Evolutionary conservation across 2,888 invertebrate genomes (phyloP).

Genomic region (Schizaphis graminum): DNA sequence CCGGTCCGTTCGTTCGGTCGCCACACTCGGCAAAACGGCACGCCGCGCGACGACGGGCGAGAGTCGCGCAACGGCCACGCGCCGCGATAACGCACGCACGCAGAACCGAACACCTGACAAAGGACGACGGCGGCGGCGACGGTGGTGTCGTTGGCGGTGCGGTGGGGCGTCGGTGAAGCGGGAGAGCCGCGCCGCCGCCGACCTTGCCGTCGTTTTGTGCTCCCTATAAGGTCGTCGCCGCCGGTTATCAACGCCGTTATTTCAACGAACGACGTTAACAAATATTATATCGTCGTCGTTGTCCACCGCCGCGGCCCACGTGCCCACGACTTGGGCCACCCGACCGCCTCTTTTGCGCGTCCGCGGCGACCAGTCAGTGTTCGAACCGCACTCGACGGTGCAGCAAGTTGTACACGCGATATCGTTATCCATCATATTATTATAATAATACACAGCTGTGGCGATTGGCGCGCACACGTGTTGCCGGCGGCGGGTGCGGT

Average conservation of each 20-base stretch:
- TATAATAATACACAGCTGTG: background rate
- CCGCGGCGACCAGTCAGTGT: background rate
- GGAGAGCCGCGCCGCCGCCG: background rate
- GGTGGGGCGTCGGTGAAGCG: background rate
- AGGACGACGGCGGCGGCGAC: background rate
- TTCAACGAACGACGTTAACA: background rate
- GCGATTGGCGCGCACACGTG: background rate
- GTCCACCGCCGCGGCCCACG: slow-evolving; percentile 8
- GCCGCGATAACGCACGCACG: background rate
- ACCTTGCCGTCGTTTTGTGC: slow-evolving; percentile 48
- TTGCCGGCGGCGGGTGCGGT: background rate
- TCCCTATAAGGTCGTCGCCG: slow-evolving; percentile 10
- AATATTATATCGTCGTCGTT: background rate
- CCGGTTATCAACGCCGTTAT: background rate
- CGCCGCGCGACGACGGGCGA: background rate
- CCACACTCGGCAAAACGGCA: background rate
- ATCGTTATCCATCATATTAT: no score
- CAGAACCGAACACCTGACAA: background rate
- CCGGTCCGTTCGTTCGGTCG: background rate
- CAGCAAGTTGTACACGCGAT: background rate
- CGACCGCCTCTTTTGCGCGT: background rate
- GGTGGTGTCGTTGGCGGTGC: background rate
- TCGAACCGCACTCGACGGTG: slow-evolving; percentile 26
- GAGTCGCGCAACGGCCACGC: slow-evolving; percentile 15
- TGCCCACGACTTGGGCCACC: background rate